phyloP scores from a whole-genome alignment of 2,888 invertebrate genomes.

The Rotaria socialis region DNA sequence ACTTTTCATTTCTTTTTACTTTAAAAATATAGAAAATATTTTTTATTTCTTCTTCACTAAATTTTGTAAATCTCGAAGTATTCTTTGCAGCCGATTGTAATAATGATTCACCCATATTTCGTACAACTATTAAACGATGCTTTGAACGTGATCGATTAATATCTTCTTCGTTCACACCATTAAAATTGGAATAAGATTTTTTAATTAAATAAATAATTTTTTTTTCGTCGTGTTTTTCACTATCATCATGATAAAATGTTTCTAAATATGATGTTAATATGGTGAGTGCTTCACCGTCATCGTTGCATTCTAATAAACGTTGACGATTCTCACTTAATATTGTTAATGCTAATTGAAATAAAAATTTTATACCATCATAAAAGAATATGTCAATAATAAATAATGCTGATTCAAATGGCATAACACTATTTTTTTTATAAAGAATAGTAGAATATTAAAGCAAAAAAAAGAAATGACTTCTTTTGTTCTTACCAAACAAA shows the following conservation, averaged over 20 bases:
- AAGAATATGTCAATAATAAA: conserved; percentile 97
- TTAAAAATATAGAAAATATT: conserved; percentile 61
- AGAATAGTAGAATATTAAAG: no score
- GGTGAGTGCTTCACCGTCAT: conserved; percentile 95
- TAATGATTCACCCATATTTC: conserved; percentile 78
- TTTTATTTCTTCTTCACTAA: conserved; percentile 60
- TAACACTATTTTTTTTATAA: conserved; percentile 67
- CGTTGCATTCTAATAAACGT: conserved; percentile 73
- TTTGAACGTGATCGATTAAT: conserved; percentile 85
- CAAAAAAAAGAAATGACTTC: no score
- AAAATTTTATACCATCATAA: conserved; percentile 82
- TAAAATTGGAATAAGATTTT: conserved; percentile 73
- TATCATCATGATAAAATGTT: background rate
- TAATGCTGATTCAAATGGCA: conserved; percentile 93
- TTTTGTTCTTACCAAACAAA: conserved; percentile 67
- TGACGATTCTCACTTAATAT: conserved; percentile 84
- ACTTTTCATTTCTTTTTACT: conserved; percentile 51
- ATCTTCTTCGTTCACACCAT: conserved; percentile 72
- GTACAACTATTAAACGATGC: conserved; percentile 82
- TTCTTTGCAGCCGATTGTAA: conserved; percentile 76
- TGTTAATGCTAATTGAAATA: conserved; percentile 88
- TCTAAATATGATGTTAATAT: conserved; percentile 77
- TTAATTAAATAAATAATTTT: conserved; percentile 66
- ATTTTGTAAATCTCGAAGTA: conserved; percentile 63
- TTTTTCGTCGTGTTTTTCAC: background rate